Evolutionary conservation across 2,113 vertebrate species (phyloP).

Genomic region (Eurypyga helias): DNA sequence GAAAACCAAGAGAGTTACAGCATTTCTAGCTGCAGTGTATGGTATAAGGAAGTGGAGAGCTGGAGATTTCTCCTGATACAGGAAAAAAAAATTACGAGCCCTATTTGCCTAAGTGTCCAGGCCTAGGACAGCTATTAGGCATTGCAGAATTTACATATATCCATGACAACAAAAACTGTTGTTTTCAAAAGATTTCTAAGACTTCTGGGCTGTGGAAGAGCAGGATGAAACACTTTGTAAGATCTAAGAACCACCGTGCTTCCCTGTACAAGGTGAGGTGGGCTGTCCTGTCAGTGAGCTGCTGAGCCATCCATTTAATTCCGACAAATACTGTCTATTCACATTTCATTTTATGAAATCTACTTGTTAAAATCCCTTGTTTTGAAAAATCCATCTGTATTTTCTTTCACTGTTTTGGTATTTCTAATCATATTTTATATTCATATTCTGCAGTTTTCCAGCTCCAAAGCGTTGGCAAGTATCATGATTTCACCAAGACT

Average conservation of each 20-base stretch:
- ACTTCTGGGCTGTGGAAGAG: background rate
- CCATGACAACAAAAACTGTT: background rate
- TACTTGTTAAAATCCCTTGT: background rate
- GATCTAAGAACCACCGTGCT: no score
- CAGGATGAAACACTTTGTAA: background rate
- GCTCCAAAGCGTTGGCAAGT: background rate
- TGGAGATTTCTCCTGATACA: background rate
- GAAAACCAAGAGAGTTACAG: background rate
- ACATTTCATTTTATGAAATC: background rate
- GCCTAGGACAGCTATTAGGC: background rate
- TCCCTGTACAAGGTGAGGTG: background rate
- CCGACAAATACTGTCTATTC: background rate
- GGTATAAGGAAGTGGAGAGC: background rate
- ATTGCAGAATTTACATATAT: background rate
- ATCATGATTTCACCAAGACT: background rate
- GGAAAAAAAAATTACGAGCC: background rate
- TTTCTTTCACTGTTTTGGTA: background rate
- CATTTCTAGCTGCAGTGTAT: background rate
- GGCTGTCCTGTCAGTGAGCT: background rate
- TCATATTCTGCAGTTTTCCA: background rate
- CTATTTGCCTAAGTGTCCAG: background rate
- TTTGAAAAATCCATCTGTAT: background rate
- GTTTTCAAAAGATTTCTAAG: background rate
- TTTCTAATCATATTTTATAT: background rate
- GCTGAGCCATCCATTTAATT: background rate